phyloP scores from a whole-genome alignment of 2,888 invertebrate genomes.

The Metopia argyrocephala region DNA sequence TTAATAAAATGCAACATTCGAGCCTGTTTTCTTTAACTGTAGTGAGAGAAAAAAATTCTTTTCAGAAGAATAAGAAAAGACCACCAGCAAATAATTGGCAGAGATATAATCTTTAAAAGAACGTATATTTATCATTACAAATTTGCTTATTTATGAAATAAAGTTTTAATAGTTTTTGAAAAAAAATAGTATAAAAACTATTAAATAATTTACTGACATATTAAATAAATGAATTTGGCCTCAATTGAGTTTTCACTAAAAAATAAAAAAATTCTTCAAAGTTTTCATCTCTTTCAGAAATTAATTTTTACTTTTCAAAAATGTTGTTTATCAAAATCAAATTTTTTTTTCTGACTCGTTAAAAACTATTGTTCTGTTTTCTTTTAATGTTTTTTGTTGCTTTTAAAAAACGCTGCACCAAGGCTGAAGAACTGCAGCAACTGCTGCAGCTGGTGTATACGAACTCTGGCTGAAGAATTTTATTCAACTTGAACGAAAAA shows the following conservation, averaged over 20 bases:
- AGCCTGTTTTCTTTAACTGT: background rate
- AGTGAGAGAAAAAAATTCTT: background rate
- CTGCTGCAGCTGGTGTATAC: background rate
- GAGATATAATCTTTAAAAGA: no score
- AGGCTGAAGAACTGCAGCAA: background rate
- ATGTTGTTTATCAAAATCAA: conserved; percentile 12
- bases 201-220: conserved; percentile 3
- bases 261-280: background rate
- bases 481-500: background rate
- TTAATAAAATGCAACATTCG: conserved; percentile 29
- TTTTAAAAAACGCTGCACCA: background rate
- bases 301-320: background rate
- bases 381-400: conserved; percentile 5
- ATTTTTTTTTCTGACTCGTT: conserved; percentile 42
- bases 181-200: background rate
- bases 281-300: background rate
- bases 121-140: no score
- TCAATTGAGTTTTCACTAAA: background rate
- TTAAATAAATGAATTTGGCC: conserved; percentile 5
- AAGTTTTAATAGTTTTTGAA: no score
- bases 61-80: no score
- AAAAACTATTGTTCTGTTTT: conserved; percentile 31
- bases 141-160: background rate
- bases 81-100: background rate
- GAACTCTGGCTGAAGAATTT: background rate